Evolutionary conservation across 2,888 invertebrate genomes (phyloP), one percentile per base, ranked within the genome.

Genomic region (Euzetes globulus): DNA sequence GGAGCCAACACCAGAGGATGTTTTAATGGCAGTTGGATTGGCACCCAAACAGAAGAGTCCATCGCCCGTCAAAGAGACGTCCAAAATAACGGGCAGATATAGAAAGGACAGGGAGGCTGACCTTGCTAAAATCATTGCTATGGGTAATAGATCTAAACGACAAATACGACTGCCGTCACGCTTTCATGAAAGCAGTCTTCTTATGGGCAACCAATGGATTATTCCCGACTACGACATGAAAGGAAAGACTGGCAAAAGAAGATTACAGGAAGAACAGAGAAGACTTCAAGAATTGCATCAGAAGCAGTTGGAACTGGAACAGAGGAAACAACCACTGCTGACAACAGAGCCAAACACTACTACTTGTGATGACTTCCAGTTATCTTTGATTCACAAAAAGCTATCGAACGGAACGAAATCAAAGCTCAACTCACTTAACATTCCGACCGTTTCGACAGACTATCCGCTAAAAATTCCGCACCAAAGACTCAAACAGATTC

Each of bases 101-200:
- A 37, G 50, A 17, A 70, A 45, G 27, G 45, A 50, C 70, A 41
- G 50, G 22, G 70, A 45, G 37, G 73, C 63, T n/a, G 45, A 71
- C n/a, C 71, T 33, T 0, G 50, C 70, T 5, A 71, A 71, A 25
- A 50, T 74, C 1, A 58, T 55, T 11, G 52, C 33, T 25, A 72
- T 72, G 25, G 37, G 72, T 11, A 33, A 50, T n/a, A 71, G 72
- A 27, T 74, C 74, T 27, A 77, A 77, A 29, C 73, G 78, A 0
- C 75, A 75, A 17, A 78, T 77, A 27, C 70, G 77, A 73, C 72
- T 78, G 13, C 78, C 78, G 25, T 75, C 76, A 27, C 60, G 78
- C 2, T 77, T 77, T 73, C 74, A 77, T 33, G 75, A 78, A 70
- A 76, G 77, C 3, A 77, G 77, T 19, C 71, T 77, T 22, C 37